Conservation (phyloP, 2,113 vertebrate genomes). For the Periophthalmodon schlosseri region DNA sequence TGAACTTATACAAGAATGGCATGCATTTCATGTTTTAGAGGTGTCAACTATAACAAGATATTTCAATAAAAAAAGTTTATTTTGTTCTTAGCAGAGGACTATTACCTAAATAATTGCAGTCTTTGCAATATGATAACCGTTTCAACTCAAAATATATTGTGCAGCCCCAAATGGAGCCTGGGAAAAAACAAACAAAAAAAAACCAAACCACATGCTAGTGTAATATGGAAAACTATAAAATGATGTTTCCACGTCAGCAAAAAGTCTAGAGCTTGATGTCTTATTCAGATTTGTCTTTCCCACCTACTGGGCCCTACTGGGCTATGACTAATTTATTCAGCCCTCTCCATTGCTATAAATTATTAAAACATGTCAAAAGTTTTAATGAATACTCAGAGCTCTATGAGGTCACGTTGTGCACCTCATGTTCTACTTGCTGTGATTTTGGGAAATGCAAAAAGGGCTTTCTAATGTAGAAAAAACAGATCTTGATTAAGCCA, state of each 20-base stretch:
- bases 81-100: too few species aligned
- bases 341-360: slow-evolving; percentile 16
- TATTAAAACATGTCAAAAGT: slow-evolving; percentile 4
- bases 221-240: background rate
- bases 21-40: too few species aligned
- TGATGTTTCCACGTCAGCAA: background rate
- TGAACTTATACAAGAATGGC: too few species aligned
- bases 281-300: slow-evolving; percentile 24
- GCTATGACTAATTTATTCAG: slow-evolving; percentile 21
- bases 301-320: slow-evolving; percentile 10
- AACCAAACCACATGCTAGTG: background rate
- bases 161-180: too few species aligned
- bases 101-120: too few species aligned
- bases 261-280: slow-evolving; percentile 22
- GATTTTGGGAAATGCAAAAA: slow-evolving; percentile 2
- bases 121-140: too few species aligned
- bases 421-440: background rate
- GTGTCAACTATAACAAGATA: too few species aligned
- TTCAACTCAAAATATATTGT: too few species aligned
- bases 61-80: too few species aligned
- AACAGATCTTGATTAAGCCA: background rate
- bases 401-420: slow-evolving; percentile 2
- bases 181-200: slow-evolving; percentile 1
- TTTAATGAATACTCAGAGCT: slow-evolving; percentile 3
- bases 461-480: background rate